phyloP scores from a whole-genome alignment of 2,113 vertebrate genomes.

The Syngnathus scovelli region DNA sequence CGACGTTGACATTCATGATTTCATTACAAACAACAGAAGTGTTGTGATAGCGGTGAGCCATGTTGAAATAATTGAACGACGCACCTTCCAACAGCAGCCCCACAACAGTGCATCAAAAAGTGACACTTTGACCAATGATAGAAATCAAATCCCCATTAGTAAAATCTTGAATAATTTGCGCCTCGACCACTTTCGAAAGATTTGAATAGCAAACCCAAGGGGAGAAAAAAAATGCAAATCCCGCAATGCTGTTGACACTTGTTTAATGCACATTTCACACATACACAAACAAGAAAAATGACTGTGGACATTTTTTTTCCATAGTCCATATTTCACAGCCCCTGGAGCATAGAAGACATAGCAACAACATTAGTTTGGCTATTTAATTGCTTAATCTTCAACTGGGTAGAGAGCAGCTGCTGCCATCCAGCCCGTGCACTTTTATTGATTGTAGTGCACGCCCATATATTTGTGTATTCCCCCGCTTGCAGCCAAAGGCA shows the following conservation, averaged over 20 bases:
- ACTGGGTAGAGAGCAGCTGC: conserved; percentile 56
- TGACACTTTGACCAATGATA: not conserved
- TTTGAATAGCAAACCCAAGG: not conserved
- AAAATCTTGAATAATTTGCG: not conserved
- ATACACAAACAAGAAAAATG: conserved; percentile 1
- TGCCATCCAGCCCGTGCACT: conserved; percentile 44
- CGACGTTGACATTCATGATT: too few species aligned
- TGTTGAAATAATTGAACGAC: too few species aligned
- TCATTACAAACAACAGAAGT: too few species aligned
- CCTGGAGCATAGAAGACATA: conserved; percentile 46
- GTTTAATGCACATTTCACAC: conserved; percentile 11
- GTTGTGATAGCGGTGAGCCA: too few species aligned
- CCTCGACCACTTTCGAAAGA: not conserved
- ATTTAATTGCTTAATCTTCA: conserved; percentile 61
- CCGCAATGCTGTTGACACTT: conserved; percentile 12
- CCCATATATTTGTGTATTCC: conserved; percentile 61
- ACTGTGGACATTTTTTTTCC: conserved; percentile 18
- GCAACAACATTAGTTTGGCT: conserved; percentile 56
- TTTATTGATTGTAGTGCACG: conserved; percentile 65
- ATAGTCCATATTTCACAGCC: conserved; percentile 34
- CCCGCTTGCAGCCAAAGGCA: conserved; percentile 53
- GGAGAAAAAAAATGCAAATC: conserved; percentile 1
- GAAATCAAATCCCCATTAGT: not conserved
- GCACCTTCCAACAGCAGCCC: not conserved
- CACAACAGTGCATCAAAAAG: not conserved